A percentile compares a stretch with the other conserved stretches of the same genome.
phyloP scores from a whole-genome alignment of 2,113 vertebrate species.

The Python bivittatus region DNA sequence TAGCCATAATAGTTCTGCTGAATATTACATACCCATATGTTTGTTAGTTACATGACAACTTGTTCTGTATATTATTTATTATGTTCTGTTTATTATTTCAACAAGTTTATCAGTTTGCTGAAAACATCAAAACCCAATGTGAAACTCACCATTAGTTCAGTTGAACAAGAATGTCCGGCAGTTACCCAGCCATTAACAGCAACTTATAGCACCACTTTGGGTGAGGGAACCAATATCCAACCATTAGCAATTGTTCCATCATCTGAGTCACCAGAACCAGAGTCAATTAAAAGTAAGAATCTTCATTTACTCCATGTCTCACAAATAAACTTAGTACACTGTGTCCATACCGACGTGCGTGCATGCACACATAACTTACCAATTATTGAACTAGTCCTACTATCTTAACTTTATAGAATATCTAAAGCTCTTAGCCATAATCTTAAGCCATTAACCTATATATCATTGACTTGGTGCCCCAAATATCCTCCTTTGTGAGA shows the following conservation, averaged over 20 bases:
- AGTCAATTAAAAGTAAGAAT: conserved; percentile 80
- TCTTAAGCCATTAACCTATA: background rate
- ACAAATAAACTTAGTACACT: background rate
- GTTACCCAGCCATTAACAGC: conserved; percentile 43
- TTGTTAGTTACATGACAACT: conserved; percentile 15
- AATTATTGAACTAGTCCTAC: background rate
- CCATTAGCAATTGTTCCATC: conserved; percentile 22
- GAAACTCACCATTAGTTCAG: conserved; percentile 78
- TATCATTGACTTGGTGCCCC: background rate
- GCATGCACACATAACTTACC: background rate
- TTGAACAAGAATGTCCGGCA: conserved; percentile 54
- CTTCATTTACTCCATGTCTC: background rate
- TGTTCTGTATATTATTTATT: conserved; percentile 34
- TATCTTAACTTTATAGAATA: background rate
- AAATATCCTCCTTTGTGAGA: background rate
- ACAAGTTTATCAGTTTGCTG: conserved; percentile 81
- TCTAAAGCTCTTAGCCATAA: too few relatives aligned
- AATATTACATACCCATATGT: background rate
- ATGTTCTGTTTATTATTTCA: conserved; percentile 33
- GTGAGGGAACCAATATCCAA: conserved; percentile 64
- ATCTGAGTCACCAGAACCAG: conserved; percentile 72
- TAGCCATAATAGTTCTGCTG: background rate
- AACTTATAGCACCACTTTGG: conserved; percentile 15
- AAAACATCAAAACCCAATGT: conserved; percentile 76
- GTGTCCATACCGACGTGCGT: background rate